Evolutionary conservation across 92 coral and sea anemone species (phyloP), one percentile per base, ranked within the genome.

Genomic region (Paragorgia papillata): DNA sequence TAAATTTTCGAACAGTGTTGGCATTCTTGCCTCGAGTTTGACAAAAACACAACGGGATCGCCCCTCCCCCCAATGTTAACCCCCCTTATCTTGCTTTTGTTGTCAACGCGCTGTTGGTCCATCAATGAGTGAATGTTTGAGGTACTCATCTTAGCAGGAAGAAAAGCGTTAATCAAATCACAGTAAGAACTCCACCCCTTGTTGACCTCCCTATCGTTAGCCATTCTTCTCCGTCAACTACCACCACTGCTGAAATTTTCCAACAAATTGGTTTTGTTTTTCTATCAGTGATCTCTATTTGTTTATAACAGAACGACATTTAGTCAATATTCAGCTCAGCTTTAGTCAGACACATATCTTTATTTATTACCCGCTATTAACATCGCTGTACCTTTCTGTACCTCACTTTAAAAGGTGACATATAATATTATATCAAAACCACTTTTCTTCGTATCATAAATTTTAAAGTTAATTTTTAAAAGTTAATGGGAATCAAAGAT

Each of bases 221-320:
- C 49, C 39, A 68, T 68, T 68, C 58, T 68, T 49, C 35, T 31
- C 13, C 44, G 37, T 46, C 0, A 35, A 0, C 31, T 54, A 68
- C 59, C 75, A 68, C 58, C 75, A 68, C 58, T 68, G 58, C 75
- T 25, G 59, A 68, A 68, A 68, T 44, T 68, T 46, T 57, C 75
- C 35, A 49, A 68, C 75, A 68, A 68, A 68, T 68, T 44, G 59
- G 35, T 68, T 26, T 68, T 68, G 58, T 68, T 27, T 44, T 21
- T 3, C 30, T 30, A n/a, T 68, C n/a, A 25, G 37, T 19, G 26
- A 44, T 22, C 27, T 29, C 13, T 66, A 34, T 34, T 19, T 62
- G 32, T 62, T 37, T 37, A 37, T 5, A 37, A 37, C 43, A 12
- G 15, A 9, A n/a, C 14, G 2, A 2, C 53, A 46, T 6, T 6